phyloP scores from a whole-genome alignment of 2,113 vertebrate species.

The Cottus gobio region DNA sequence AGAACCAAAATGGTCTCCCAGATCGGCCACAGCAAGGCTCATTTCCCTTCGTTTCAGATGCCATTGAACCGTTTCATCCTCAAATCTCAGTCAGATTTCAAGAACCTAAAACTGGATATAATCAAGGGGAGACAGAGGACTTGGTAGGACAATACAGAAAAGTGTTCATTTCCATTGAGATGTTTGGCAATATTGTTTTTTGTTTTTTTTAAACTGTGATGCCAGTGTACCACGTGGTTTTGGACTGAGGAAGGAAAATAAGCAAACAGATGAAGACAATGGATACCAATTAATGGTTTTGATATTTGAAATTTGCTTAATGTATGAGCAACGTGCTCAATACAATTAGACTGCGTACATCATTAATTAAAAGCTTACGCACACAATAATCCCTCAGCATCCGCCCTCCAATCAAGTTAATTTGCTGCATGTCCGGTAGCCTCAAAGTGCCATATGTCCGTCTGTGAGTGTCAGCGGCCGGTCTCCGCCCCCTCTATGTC shows the following conservation, averaged over 20 bases:
- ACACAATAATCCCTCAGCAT: neutral
- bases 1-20: constrained; percentile 51
- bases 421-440: constrained; percentile 27
- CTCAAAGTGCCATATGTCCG: constrained; percentile 17
- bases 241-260: constrained; percentile 27
- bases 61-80: constrained; percentile 23
- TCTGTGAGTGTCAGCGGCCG: constrained; percentile 32
- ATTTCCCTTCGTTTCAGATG: constrained; percentile 36
- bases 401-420: neutral
- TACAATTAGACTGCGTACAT: neutral
- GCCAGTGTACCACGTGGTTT: constrained; percentile 25
- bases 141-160: constrained; percentile 22
- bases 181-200: constrained; percentile 19
- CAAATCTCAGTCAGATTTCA: constrained; percentile 19
- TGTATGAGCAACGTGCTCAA: neutral
- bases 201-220: constrained; percentile 29
- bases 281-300: neutral
- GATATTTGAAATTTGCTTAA: neutral
- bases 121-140: constrained; percentile 17
- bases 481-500: constrained; percentile 47
- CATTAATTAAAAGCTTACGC: neutral
- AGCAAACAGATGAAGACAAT: constrained; percentile 37
- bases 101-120: constrained; percentile 15
- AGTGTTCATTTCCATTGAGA: constrained; percentile 26
- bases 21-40: constrained; percentile 27